Evolutionary conservation across 2,888 invertebrate species (phyloP).

Genomic region (Ophion costatus): DNA sequence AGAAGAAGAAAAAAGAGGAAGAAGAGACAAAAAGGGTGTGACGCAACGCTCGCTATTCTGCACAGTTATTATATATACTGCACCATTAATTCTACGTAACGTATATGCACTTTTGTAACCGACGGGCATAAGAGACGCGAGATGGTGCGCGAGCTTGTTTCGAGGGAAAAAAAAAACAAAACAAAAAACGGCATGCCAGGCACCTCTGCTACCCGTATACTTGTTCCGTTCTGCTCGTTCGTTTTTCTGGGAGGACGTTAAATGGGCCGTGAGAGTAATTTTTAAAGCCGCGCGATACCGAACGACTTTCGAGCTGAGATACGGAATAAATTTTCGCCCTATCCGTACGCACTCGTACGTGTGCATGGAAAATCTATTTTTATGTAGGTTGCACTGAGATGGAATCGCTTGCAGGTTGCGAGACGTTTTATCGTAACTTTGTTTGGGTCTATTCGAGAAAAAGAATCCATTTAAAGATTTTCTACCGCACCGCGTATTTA

Average conservation of each 20-base stretch:
- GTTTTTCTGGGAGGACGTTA: constrained; percentile 43
- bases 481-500: too few species aligned
- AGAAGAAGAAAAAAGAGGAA: constrained; percentile 1
- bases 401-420: too few species aligned
- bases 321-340: constrained; percentile 1
- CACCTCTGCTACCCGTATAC: neutral
- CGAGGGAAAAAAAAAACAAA: neutral
- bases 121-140: constrained; percentile 40
- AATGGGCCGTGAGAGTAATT: constrained; percentile 55
- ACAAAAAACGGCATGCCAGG: neutral
- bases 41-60: constrained; percentile 25
- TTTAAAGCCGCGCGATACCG: constrained; percentile 38
- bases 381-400: too few species aligned
- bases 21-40: constrained; percentile 10
- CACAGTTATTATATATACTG: constrained; percentile 35
- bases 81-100: constrained; percentile 38
- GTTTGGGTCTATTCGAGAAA: too few species aligned
- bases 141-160: constrained; percentile 32
- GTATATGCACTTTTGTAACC: constrained; percentile 24
- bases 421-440: too few species aligned
- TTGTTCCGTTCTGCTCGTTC: constrained; percentile 34
- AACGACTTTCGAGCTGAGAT: constrained; percentile 24
- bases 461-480: too few species aligned
- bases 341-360: too few species aligned
- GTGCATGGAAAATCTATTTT: neutral